A percentile compares a stretch with the other conserved stretches of the same genome.
Conservation (phyloP, 2,113 vertebrate species). For the Siphamia tubifer region DNA sequence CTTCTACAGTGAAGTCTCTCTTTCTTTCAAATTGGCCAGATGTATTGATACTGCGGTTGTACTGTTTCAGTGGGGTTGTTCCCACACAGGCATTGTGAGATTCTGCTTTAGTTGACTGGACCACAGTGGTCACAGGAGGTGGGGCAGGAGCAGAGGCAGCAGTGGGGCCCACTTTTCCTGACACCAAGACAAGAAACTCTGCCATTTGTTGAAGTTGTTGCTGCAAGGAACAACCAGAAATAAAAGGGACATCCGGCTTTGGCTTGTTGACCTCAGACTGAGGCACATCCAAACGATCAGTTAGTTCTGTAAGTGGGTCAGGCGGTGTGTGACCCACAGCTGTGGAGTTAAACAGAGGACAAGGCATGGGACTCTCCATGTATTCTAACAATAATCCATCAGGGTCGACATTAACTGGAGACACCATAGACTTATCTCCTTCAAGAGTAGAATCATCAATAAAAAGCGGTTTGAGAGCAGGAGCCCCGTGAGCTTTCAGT, state of each 20-base stretch:
- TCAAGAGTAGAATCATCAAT: constrained; percentile 21
- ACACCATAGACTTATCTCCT: constrained; percentile 1
- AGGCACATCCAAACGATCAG: neutral
- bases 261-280: constrained; percentile 15
- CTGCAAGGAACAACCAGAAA: constrained; percentile 67
- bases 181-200: constrained; percentile 73
- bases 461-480: neutral
- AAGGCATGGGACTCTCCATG: constrained; percentile 70
- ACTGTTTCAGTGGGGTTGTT: constrained; percentile 48
- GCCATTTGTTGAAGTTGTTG: constrained; percentile 80
- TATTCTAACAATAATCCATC: constrained; percentile 40
- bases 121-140: neutral
- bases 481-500: neutral
- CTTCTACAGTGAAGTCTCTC: constrained; percentile 58
- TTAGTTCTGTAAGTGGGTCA: neutral
- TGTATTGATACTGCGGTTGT: constrained; percentile 73
- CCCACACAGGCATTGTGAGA: constrained; percentile 61
- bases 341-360: constrained; percentile 77
- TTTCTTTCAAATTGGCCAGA: constrained; percentile 71
- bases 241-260: constrained; percentile 15
- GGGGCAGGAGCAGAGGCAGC: neutral
- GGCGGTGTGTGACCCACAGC: constrained; percentile 20
- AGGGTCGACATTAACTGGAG: neutral
- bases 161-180: constrained; percentile 52
- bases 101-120: neutral